Base-by-base conservation (phyloP, 2,888 invertebrate genomes). In the Drosophila imparisetae region DNA sequence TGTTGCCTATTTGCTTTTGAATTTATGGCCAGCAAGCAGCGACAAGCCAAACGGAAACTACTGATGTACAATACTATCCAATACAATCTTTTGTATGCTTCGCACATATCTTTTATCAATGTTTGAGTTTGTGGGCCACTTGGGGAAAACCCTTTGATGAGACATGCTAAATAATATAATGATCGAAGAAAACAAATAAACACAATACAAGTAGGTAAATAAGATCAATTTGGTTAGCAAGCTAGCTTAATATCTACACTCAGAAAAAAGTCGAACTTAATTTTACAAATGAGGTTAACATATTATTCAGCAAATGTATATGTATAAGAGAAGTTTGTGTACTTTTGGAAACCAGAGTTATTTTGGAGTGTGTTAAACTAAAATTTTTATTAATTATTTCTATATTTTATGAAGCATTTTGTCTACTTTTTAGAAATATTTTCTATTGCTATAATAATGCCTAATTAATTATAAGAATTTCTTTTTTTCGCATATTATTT, bases 21-120 rank as follows among this genome's bases (percentile, higher is more conserved):
- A 27, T 5, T 38, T 54, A 66, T 71, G 55, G 69, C 54, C 72
- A 24, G 29, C 49, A 66, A 27, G n/a, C 54, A 29, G 10, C 40
- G 29, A 45, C 55, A 55, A 55, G 63, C 66, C 59, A 82, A 80
- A 72, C 85, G 85, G 85, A 85, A 84, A 87, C 78, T 71, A 45
- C 57, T 63, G 40, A 65, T 32, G 65, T 38, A 50, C 10, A 61
- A 53, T 36, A 48, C 13, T 18, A 6, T 4, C 36, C 36, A 27
- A 11, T 0, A 48, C 34, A 40, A 72, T 69, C 29, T 54, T 75
- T 55, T 53, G 64, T 78, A 81, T 83, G 65, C 68, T 73, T 55
- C 36, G 45, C 64, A 57, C 67, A 75, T 68, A 52, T 27, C 45
- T 54, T 49, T 18, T 53, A 45, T 45, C 45, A 45, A 24, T 45